Base-by-base conservation (phyloP, 2,113 vertebrate genomes). In the Pluvianellus socialis region DNA sequence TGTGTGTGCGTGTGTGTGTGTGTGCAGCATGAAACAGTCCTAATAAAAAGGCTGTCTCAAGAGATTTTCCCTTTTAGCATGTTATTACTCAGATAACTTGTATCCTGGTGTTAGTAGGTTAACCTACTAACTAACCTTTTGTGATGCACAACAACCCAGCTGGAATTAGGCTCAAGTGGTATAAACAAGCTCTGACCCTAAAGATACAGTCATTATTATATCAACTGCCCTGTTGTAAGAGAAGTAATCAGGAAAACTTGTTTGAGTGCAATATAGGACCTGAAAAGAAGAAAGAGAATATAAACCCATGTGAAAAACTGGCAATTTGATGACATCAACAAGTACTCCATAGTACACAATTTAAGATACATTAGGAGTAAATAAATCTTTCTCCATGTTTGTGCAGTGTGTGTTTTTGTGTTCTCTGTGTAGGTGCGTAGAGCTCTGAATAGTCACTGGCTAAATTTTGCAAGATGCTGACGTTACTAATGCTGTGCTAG, bases 371-470 rank as follows among this genome's bases (percentile, higher is more conserved):
- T 59, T 47, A 68, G 24, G 32, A 66, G 38, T 86, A 91, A 84
- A 81, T 62, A 75, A 91, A 70, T 45, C 8, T 67, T 67, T 58
- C 44, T 92, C 6, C 35, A 32, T 10, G 19, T 72, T 94, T 85
- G 9, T 72, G 45, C 49, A 61, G 44, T 38, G 35, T 93, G 24
- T 89, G n/a, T 72, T 85, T 68, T 63, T 56, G 40, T 81, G 35
- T 89, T 95, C 28, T 79, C 47, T 75, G 35, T 94, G 86, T 94
- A 89, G 86, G 72, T 94, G 83, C 91, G 33, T 5, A 79, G 70
- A 76, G n/a, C 77, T 77, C 76, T 89, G 79, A 93, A 77, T 55
- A 94, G 35, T 71, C 56, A 76, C 45, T 61, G 53, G 52, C 35
- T 91, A 75, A 53, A 68, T 89, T 94, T 63, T 91, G 67, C 50